Evolutionary conservation across 2,113 vertebrate genomes (phyloP), one percentile per base, ranked within the genome.

Genomic region (Aegithalos caudatus): DNA sequence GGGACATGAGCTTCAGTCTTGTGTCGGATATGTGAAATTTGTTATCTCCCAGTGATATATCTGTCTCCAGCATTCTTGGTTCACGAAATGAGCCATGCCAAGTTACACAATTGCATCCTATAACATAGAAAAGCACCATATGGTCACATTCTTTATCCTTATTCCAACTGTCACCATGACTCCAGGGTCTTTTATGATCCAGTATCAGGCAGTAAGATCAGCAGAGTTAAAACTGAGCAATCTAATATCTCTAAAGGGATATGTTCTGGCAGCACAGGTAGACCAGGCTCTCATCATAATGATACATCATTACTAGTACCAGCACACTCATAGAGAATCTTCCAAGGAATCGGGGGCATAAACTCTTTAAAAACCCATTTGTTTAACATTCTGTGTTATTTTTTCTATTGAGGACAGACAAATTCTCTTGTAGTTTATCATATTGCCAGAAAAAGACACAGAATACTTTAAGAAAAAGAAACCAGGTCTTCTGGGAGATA

Each of bases 61-160:
- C 44, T 69, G 45, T 70, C 76, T 95, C 51, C 60, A 72, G 57
- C 23, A 56, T 80, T 72, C 81, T 82, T 80, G 40, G 81, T 72
- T 90, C 81, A 82, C 67, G 61, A 95, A 91, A 51, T n/a, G 44
- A 94, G 38, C 67, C 58, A 61, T 86, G 85, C 71, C 93, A 88
- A 94, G 56, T 80, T 88, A 92, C 72, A 90, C 85, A 93, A 92
- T 54, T 77, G 62, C 40, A 80, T 92, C 42, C 60, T 95, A 25
- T 85, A 91, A 72, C 74, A 88, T 4, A 74, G 77, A 80, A 94
- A 94, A 93, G 66, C 67, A 91, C 62, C 85, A 90, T 82, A 88
- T 86, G 85, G 87, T 79, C 79, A 50, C 71, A 88, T 90, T 70
- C 79, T 92, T 94, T 87, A 60, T 62, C 92, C 84, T 93, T 92